phyloP scores from a whole-genome alignment of 2,113 vertebrate genomes.

The Catharus minimus region DNA sequence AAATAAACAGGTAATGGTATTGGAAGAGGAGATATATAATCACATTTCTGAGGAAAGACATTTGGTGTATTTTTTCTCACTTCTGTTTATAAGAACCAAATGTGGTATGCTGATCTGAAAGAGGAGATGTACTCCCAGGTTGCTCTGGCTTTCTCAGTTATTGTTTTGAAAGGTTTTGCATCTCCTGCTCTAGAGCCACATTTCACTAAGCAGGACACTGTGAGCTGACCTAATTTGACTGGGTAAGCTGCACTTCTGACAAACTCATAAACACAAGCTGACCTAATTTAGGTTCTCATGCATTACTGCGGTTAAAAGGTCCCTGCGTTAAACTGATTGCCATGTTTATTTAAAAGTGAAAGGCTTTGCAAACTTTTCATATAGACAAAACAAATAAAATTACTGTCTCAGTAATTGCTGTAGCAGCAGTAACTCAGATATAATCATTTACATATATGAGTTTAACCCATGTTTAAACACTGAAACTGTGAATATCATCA shows the following conservation, averaged over 20 bases:
- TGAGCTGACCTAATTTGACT: slow-evolving; percentile 51
- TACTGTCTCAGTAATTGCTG: neutral
- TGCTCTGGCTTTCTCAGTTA: neutral
- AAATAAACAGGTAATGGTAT: neutral
- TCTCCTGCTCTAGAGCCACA: neutral
- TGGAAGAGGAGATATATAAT: neutral
- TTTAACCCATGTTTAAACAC: neutral
- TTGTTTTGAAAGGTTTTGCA: neutral
- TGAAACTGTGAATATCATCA: neutral
- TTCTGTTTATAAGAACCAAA: neutral
- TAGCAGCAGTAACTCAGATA: neutral
- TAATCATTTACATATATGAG: neutral
- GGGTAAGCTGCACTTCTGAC: neutral
- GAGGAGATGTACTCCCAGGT: neutral
- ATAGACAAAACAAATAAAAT: neutral
- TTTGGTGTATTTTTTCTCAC: neutral
- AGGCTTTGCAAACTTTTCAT: neutral
- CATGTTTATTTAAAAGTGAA: neutral
- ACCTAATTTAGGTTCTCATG: slow-evolving; percentile 45
- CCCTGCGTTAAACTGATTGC: neutral
- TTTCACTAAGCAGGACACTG: neutral
- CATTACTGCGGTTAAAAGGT: neutral
- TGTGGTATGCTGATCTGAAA: neutral
- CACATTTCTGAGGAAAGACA: neutral
- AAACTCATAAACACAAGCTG: slow-evolving; percentile 1